Evolutionary conservation across 1,140 invertebrate species (phyloP).

Genomic region (Caenorhabditis briggsae): DNA sequence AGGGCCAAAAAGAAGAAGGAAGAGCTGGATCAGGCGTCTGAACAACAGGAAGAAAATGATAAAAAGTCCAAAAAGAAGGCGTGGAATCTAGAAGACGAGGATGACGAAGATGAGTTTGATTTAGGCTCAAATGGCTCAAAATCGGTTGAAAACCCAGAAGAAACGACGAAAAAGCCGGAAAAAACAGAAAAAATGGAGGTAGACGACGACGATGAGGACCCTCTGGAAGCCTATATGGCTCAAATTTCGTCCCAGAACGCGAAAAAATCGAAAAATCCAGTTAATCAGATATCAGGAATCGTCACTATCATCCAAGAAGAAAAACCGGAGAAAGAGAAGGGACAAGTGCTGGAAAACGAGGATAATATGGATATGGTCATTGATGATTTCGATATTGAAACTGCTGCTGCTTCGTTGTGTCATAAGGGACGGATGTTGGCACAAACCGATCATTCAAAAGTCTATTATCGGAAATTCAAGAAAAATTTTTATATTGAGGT

Average conservation of each 20-base stretch:
- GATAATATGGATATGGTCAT: conserved; percentile 69
- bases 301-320: conserved; percentile 65
- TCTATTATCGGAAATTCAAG: conserved; percentile 83
- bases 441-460: conserved; percentile 73
- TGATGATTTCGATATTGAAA: conserved; percentile 77
- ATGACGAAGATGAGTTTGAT: conserved; percentile 74
- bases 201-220: conserved; percentile 85
- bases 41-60: not conserved
- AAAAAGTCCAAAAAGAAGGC: conserved; percentile 79
- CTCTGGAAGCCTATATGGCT: conserved; percentile 94
- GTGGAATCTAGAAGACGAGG: conserved; percentile 85
- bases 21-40: not conserved
- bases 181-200: conserved; percentile 67
- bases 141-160: not conserved
- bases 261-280: not conserved
- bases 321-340: conserved; percentile 69
- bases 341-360: conserved; percentile 76
- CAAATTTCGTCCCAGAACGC: conserved; percentile 78
- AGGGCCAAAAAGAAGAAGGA: conserved; percentile 30
- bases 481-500: conserved; percentile 96
- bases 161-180: not conserved
- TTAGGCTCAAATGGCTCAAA: conserved; percentile 37
- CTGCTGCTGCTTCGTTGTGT: conserved; percentile 65
- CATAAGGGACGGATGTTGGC: conserved; percentile 71
- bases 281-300: conserved; percentile 61